phyloP scores from a whole-genome alignment of 2,888 invertebrate genomes.

The Sepiola atlantica region DNA sequence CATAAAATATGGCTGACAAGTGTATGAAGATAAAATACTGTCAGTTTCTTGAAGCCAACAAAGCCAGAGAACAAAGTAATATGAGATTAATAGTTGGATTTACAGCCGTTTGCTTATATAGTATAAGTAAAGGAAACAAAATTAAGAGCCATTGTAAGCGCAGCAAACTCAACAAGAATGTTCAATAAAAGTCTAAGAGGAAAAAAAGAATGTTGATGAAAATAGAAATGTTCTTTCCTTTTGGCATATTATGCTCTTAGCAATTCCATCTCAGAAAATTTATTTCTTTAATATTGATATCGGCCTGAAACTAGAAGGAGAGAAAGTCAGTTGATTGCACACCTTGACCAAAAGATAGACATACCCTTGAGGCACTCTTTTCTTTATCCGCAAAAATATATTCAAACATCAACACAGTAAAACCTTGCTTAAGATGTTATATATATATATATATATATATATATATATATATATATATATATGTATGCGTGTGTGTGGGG shows the following conservation, averaged over 20 bases:
- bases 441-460: too few species aligned
- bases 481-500: background rate
- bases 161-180: background rate
- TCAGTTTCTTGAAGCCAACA: background rate
- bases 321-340: background rate
- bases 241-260: background rate
- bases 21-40: conserved; percentile 2
- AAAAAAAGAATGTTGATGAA: background rate
- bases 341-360: background rate
- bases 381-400: background rate
- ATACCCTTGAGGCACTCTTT: background rate
- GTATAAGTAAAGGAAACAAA: background rate
- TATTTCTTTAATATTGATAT: conserved; percentile 18
- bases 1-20: background rate
- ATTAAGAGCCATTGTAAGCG: background rate
- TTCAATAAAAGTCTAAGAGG: background rate
- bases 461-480: too few species aligned
- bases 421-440: background rate
- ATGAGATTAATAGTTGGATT: background rate
- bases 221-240: background rate
- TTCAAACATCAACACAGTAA: background rate
- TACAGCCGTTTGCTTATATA: background rate
- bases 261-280: background rate
- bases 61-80: background rate
- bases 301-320: background rate